phyloP scores from a whole-genome alignment of 2,888 invertebrate genomes.

The Erpobdella octoculata region DNA sequence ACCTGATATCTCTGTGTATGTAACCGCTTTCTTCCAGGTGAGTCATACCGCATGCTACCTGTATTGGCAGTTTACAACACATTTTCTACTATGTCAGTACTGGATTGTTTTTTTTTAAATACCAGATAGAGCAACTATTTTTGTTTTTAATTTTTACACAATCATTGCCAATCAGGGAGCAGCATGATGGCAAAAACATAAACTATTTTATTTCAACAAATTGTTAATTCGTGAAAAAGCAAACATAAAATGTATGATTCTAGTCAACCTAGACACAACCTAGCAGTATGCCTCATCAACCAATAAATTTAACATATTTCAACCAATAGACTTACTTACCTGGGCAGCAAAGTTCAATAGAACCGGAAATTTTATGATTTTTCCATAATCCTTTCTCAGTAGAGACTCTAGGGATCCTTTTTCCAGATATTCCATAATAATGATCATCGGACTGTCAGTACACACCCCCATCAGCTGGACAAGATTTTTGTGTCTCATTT shows the following conservation, averaged over 20 bases:
- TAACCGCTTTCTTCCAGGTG: slow-evolving; percentile 49
- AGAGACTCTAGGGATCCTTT: slow-evolving; percentile 89
- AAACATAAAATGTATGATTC: no score
- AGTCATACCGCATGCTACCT: slow-evolving; percentile 51
- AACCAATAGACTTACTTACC: slow-evolving; percentile 51
- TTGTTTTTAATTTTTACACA: background rate
- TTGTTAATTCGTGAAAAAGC: no score
- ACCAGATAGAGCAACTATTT: background rate
- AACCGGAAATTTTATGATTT: slow-evolving; percentile 66
- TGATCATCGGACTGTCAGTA: slow-evolving; percentile 75
- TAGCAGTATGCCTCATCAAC: no score
- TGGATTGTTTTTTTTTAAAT: background rate
- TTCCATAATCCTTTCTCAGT: slow-evolving; percentile 75
- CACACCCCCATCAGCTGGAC: slow-evolving; percentile 88
- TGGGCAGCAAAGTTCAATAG: slow-evolving; percentile 91
- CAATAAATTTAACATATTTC: no score
- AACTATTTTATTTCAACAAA: no score
- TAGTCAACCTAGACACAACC: no score
- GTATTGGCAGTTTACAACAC: slow-evolving; percentile 26
- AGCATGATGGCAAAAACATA: no score
- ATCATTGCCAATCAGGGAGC: no score
- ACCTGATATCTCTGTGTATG: slow-evolving; percentile 50
- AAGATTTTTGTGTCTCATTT: slow-evolving; percentile 58
- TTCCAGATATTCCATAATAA: slow-evolving; percentile 85
- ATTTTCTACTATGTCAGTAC: no score